phyloP scores from a whole-genome alignment of 2,113 vertebrate species.

The Hemicordylus capensis region DNA sequence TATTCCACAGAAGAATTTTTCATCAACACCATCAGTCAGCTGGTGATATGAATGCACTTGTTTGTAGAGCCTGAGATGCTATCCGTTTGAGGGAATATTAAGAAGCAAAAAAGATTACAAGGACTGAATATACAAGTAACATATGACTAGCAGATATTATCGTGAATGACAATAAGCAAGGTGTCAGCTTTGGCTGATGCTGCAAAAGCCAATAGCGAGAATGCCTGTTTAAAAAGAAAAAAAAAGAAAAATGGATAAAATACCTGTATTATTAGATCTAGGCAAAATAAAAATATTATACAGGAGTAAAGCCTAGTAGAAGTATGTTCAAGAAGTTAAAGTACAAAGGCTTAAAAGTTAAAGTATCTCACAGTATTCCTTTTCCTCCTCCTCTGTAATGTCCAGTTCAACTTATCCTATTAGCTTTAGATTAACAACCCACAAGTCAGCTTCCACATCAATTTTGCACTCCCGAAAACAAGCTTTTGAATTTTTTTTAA shows the following conservation, averaged over 20 bases:
- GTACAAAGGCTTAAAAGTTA: not conserved
- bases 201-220: not conserved
- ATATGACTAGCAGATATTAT: not conserved
- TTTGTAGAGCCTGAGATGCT: not conserved
- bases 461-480: not conserved
- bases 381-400: no score
- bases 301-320: not conserved
- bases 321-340: not conserved
- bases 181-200: not conserved
- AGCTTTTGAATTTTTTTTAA: not conserved
- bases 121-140: not conserved
- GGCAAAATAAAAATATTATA: not conserved
- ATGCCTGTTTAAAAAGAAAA: not conserved
- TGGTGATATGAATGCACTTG: conserved; percentile 25
- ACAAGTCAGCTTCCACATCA: not conserved
- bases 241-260: not conserved
- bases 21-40: conserved; percentile 10
- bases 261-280: not conserved
- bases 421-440: not conserved
- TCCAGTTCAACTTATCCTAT: no score
- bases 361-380: no score
- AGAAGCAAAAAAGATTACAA: not conserved
- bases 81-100: conserved; percentile 8
- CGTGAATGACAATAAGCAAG: not conserved
- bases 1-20: not conserved